Percentiles rank a stretch among this genome's conserved stretches.
Conservation (phyloP, 2,113 vertebrate species). For the Ellobius talpinus region DNA sequence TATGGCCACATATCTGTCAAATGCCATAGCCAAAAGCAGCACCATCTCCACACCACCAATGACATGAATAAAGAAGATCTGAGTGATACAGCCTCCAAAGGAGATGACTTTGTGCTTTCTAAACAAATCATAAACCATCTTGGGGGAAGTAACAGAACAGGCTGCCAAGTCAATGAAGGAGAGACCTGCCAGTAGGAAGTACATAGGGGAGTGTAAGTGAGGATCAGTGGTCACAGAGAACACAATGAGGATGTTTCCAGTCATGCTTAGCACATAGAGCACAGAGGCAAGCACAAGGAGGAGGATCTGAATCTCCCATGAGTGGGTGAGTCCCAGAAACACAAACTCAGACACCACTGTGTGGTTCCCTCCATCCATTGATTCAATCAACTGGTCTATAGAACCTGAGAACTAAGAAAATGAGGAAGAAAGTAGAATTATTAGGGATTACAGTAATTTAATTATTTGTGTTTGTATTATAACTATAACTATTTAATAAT, state of each 20-base stretch:
- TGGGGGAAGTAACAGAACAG: slow-evolving; percentile 60
- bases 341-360: slow-evolving; percentile 70
- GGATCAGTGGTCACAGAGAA: slow-evolving; percentile 56
- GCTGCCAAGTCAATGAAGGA: slow-evolving; percentile 70
- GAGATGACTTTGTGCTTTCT: slow-evolving; percentile 63
- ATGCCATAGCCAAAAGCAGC: slow-evolving; percentile 65
- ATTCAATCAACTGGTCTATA: neutral
- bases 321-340: slow-evolving; percentile 74
- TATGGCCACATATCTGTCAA: slow-evolving; percentile 68
- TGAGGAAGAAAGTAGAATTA: neutral
- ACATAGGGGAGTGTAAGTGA: slow-evolving; percentile 72
- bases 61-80: slow-evolving; percentile 72
- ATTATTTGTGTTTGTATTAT: neutral
- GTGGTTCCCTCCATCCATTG: slow-evolving; percentile 63
- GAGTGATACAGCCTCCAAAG: slow-evolving; percentile 66
- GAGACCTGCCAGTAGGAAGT: slow-evolving; percentile 62
- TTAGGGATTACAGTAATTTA: neutral
- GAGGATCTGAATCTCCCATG: slow-evolving; percentile 62
- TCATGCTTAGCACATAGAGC: slow-evolving; percentile 71
- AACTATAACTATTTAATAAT: neutral
- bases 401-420: slow-evolving; percentile 36
- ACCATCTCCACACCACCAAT: slow-evolving; percentile 68
- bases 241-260: slow-evolving; percentile 73
- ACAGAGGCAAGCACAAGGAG: slow-evolving; percentile 71
- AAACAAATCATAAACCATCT: slow-evolving; percentile 73